phyloP scores from a whole-genome alignment of 2,888 invertebrate species.

The Macrosoma leucophasiata region DNA sequence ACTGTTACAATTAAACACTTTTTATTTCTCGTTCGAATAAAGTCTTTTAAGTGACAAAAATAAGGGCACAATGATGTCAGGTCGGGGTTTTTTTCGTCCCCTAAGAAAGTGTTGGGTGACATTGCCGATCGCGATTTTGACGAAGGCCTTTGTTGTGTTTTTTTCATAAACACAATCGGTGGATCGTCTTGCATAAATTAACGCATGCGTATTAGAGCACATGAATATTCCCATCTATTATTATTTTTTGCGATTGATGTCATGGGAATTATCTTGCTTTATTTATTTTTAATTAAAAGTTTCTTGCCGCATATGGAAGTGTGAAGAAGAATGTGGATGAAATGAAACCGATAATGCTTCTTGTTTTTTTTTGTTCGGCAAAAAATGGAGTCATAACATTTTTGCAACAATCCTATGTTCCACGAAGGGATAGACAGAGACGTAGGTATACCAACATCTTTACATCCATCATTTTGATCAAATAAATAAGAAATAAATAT shows the following conservation, averaged over 20 bases:
- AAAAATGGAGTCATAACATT: too few relatives aligned
- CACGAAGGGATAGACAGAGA: too few relatives aligned
- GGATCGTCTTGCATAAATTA: slow-evolving; percentile 74
- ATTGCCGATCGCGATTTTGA: slow-evolving; percentile 64
- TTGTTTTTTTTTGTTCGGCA: too few relatives aligned
- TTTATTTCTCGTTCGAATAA: slow-evolving; percentile 64
- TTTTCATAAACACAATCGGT: slow-evolving; percentile 37
- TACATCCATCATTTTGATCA: too few relatives aligned
- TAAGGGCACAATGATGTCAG: slow-evolving; percentile 68
- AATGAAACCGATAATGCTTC: slow-evolving; percentile 15
- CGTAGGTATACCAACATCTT: too few relatives aligned
- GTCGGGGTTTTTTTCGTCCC: slow-evolving; percentile 47
- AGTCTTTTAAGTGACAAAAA: slow-evolving; percentile 66
- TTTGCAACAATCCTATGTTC: too few relatives aligned
- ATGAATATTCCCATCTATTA: slow-evolving; percentile 71
- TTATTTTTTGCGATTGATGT: slow-evolving; percentile 30
- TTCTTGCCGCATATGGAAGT: too few relatives aligned
- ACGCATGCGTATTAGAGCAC: slow-evolving; percentile 46
- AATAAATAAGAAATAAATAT: slow-evolving; percentile 18
- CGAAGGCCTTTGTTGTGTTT: slow-evolving; percentile 54
- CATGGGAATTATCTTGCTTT: slow-evolving; percentile 15
- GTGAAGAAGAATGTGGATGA: slow-evolving; percentile 13
- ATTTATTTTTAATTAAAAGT: slow-evolving; percentile 6
- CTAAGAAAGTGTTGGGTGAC: slow-evolving; percentile 67
- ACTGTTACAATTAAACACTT: slow-evolving; percentile 72